Evolutionary conservation across 2,797 vertebrate species (phyloP), one percentile per base, ranked within the genome.

Genomic region (Rhynchotus rufescens): DNA sequence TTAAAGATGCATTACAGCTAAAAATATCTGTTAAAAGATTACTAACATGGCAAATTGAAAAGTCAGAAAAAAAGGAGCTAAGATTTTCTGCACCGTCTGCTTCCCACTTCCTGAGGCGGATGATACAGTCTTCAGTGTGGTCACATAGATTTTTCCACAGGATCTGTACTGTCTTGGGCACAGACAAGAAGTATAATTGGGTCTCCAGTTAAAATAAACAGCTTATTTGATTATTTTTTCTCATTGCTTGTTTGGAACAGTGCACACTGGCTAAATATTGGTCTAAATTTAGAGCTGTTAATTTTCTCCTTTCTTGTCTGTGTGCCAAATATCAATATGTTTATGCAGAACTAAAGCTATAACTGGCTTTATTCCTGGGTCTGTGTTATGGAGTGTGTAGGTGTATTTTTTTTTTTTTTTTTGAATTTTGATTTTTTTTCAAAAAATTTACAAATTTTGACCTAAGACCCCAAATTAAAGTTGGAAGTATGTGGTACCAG

Each of bases 141-240:
- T 94, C 77, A 34, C 73, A 94, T 89, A 93, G 86, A 94, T 94
- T 87, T 95, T 90, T 85, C 76, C 86, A 69, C 73, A 90, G 86
- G 82, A 92, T 87, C 92, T 64, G 72, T 68, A 23, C 62, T 88
- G 59, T 86, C 84, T 84, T 51, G 72, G 28, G 34, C 25, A 80
- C 89, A 95, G 73, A 90, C 78, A 42, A 90, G 32, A 87, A 87
- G 9, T 59, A 82, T 95, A 87, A 89, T 79, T 79, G 21, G 56
- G 45, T 12, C 47, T 12, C 13, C 34, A 56, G 26, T 80, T 78
- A 88, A 94, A 92, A 77, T 52, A 86, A 94, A 49, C 61, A 75
- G 11, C 42, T 59, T 59, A 8, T 80, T 87, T 80, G 54, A 88
- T 86, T 51, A 4, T 28, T 36, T 21, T 71, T 82, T 88, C 32